Conservation (phyloP, 2,113 vertebrate genomes). For the Ariopsis seemanni region DNA sequence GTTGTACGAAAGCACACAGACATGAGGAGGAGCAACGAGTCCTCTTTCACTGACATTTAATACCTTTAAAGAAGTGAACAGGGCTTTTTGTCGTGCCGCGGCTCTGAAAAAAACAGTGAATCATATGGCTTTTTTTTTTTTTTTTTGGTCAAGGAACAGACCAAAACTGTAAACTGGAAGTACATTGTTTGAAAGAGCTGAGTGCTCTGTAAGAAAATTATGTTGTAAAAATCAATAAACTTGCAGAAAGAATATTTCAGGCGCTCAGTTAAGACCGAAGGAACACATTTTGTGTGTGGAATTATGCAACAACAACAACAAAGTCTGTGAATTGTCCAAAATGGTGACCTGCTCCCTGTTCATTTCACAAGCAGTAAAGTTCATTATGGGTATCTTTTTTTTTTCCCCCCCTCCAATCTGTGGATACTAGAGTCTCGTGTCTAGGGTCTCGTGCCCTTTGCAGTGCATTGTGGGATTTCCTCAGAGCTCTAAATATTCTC, state of each 20-base stretch:
- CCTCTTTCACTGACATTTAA: conserved; percentile 24
- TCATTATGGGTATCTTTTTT: not conserved
- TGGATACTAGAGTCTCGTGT: not conserved
- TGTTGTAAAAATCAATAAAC: not conserved
- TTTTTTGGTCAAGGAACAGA: not conserved
- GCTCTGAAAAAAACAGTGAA: not conserved
- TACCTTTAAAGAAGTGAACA: not conserved
- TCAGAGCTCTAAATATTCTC: not conserved
- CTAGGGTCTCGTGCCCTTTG: not conserved
- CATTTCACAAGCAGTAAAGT: not conserved
- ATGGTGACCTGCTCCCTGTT: not conserved
- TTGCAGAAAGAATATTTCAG: not conserved
- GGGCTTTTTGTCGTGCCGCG: not conserved
- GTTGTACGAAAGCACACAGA: not conserved
- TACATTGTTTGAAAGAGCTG: no score
- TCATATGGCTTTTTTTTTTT: no score
- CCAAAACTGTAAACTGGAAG: not conserved
- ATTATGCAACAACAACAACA: not conserved
- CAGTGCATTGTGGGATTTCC: not conserved
- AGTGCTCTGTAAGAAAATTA: no score
- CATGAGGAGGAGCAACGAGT: conserved; percentile 12
- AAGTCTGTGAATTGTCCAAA: not conserved
- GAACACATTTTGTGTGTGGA: not conserved
- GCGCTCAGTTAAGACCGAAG: not conserved
- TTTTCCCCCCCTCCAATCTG: not conserved